A percentile compares a stretch with the other conserved stretches of the same genome.
These are phyloP conservation scores for Trididemnum nubilum DNA, from an alignment of 23 tunicate genomes.

Conservation along the genomic window DNA sequence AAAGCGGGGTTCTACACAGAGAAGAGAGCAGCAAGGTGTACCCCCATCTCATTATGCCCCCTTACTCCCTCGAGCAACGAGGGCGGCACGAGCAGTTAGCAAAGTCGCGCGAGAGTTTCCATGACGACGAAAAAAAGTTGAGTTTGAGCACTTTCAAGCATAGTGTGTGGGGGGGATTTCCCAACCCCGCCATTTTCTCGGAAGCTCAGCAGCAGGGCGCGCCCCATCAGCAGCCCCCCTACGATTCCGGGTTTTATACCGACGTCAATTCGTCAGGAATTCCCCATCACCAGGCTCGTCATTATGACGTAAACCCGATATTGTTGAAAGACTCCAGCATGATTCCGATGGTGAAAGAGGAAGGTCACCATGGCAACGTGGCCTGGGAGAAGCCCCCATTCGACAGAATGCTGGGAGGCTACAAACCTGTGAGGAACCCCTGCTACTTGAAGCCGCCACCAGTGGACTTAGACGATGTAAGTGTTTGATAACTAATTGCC, in stretches of 20 bases:
- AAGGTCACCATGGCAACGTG: background rate
- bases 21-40: conserved; percentile 17
- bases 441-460: conserved; percentile 64
- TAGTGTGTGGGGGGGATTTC: conserved; percentile 20
- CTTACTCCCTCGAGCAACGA: background rate
- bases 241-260: conserved; percentile 9
- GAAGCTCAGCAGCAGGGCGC: conserved; percentile 22
- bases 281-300: conserved; percentile 1
- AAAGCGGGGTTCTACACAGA: background rate
- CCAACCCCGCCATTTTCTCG: background rate
- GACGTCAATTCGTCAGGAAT: conserved; percentile 1
- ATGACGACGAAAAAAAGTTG: conserved; percentile 6
- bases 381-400: conserved; percentile 26
- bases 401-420: conserved; percentile 24
- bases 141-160: background rate
- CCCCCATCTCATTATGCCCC: conserved; percentile 34
- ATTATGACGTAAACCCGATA: conserved; percentile 39
- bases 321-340: conserved; percentile 21
- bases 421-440: conserved; percentile 25
- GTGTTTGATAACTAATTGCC: background rate
- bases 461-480: conserved; percentile 64
- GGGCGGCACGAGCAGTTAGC: background rate
- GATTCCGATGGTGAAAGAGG: conserved; percentile 28
- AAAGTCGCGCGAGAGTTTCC: background rate
- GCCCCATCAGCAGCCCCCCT: conserved; percentile 18